Conservation (phyloP, 1,140 invertebrate genomes). For the Euura saliciscinereae region DNA sequence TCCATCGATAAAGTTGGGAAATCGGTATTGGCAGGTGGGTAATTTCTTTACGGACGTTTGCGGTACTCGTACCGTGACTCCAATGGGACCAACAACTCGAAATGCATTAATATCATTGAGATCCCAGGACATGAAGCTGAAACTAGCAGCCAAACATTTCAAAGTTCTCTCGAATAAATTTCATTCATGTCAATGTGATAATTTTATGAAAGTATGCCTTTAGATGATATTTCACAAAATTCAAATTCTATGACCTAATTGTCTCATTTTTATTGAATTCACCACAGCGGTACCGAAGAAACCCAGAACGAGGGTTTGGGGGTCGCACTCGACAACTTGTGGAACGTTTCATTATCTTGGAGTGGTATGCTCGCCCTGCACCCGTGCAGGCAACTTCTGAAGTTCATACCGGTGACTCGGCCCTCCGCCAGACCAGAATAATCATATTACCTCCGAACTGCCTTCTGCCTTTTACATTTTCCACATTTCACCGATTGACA, state of each 20-base stretch:
- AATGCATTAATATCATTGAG: slow-evolving; percentile 6
- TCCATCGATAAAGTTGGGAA: not conserved
- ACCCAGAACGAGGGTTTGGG: no score
- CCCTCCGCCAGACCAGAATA: not conserved
- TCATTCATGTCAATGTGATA: no score
- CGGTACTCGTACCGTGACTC: not conserved
- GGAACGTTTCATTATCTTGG: slow-evolving; percentile 7
- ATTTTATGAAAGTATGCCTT: no score
- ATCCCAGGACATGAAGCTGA: not conserved
- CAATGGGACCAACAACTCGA: not conserved
- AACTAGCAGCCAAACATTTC: no score
- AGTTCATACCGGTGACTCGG: not conserved
- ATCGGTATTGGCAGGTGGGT: not conserved
- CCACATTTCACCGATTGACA: not conserved
- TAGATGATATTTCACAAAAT: no score
- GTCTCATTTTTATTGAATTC: no score
- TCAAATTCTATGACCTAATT: no score
- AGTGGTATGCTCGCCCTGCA: not conserved
- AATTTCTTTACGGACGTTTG: not conserved
- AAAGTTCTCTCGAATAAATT: no score
- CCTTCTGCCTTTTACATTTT: not conserved
- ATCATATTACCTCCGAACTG: slow-evolving; percentile 1
- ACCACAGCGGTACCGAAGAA: no score
- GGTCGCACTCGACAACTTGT: slow-evolving; percentile 2
- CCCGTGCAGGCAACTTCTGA: not conserved